Base-by-base conservation (phyloP, 2,797 vertebrate species). In the Anguilla anguilla region DNA sequence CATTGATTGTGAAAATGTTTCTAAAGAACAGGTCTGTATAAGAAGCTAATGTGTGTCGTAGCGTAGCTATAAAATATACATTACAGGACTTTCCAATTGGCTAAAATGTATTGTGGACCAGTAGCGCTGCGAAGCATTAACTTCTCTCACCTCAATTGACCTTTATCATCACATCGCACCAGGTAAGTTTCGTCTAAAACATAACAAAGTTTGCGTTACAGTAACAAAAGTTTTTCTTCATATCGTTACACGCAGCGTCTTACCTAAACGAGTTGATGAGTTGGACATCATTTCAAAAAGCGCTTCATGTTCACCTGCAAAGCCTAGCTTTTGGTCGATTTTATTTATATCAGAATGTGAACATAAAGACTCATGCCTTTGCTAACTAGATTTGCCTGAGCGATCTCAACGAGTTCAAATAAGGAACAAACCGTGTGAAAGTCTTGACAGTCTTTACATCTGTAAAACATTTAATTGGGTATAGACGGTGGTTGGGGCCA, bases 131-230 rank as follows among this genome's bases (percentile, higher is more conserved):
- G 11, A 83, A 43, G 53, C 19, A 69, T 46, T 64, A 79, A 11
- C 43, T 81, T 13, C n/a, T 69, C 77, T 72, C 35, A 61, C n/a
- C 59, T 6, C 28, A 46, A 31, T 15, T 74, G 19, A 28, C 81
- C 43, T 35, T 87, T 35, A 49, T 39, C 69, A 85, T 86, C 88
- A 86, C 86, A 88, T 83, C 87, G 86, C 77, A 88, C 86, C 57
- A 89, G 91, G 91, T 91, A 86, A 85, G 90, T 82, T 55, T 84
- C 55, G 15, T 19, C 31, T 35, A 49, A 85, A 49, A 67, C 25
- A 61, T 9, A 6, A 17, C 74, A 67, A 15, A 19, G 67, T 43
- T 84, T 69, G 22, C 22, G 5, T 31, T 28, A 28, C 25, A 49
- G 79, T 22, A 83, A 64, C 25, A 69, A 64, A 28, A 67, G 0